phyloP scores from a whole-genome alignment of 2,888 invertebrate genomes.

The Caenorhabditis uteleia region DNA sequence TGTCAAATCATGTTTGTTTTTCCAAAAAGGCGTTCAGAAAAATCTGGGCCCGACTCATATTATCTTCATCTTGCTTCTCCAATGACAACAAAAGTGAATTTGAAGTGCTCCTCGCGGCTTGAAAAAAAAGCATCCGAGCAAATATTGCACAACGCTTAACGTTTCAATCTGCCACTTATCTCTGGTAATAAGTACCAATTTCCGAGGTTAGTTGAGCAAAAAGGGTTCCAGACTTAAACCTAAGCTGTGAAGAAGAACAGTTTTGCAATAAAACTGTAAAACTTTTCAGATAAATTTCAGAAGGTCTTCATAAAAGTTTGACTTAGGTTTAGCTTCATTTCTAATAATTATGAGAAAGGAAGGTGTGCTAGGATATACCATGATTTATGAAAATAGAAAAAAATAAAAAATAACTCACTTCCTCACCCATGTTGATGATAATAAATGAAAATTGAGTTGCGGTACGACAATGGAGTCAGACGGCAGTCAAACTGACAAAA shows the following conservation, averaged over 20 bases:
- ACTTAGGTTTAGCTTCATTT: too few species aligned
- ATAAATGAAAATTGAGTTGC: constrained; percentile 1
- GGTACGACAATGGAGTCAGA: constrained; percentile 42
- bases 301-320: too few species aligned
- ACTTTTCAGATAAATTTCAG: too few species aligned
- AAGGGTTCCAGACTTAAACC: too few species aligned
- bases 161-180: too few species aligned
- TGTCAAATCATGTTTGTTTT: not conserved
- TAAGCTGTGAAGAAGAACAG: too few species aligned
- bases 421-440: constrained; percentile 30
- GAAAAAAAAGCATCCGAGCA: constrained; percentile 29
- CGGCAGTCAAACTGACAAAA: constrained; percentile 39
- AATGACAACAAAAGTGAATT: constrained; percentile 28
- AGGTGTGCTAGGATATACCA: too few species aligned
- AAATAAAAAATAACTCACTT: constrained; percentile 19
- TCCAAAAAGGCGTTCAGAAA: not conserved
- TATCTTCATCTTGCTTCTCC: constrained; percentile 17
- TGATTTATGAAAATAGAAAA: not conserved
- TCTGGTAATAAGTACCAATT: not conserved
- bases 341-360: too few species aligned
- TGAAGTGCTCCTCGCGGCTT: constrained; percentile 23
- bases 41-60: constrained; percentile 13
- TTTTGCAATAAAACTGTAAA: too few species aligned
- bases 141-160: constrained; percentile 28
- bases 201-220: too few species aligned